phyloP scores from a whole-genome alignment of 2,113 vertebrate species.

The Steatornis caripensis region DNA sequence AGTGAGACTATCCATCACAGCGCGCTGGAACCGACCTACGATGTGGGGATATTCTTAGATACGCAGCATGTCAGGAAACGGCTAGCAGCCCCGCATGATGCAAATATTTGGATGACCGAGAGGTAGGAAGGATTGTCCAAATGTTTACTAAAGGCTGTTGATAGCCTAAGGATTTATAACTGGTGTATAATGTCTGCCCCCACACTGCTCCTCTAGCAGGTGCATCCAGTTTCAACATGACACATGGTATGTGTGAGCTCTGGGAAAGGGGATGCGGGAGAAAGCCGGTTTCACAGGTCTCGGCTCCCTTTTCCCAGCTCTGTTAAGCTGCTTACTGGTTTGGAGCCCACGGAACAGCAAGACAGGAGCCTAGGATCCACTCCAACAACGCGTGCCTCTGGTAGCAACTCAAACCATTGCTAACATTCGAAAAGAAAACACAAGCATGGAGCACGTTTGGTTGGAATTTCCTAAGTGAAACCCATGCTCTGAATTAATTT shows the following conservation, averaged over 20 bases:
- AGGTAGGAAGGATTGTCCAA: constrained; percentile 63
- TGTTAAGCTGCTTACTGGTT: neutral
- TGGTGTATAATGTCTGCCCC: neutral
- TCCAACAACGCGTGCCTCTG: neutral
- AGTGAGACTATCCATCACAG: neutral
- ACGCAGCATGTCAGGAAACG: constrained; percentile 36
- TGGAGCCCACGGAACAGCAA: neutral
- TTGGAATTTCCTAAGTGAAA: neutral
- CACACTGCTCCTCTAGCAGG: constrained; percentile 31
- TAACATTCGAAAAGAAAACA: neutral
- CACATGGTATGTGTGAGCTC: neutral
- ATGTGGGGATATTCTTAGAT: constrained; percentile 19
- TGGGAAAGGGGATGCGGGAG: neutral
- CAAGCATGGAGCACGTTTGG: neutral
- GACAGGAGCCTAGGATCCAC: neutral
- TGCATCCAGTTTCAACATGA: constrained; percentile 2
- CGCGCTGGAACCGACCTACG: neutral
- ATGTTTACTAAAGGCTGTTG: constrained; percentile 53
- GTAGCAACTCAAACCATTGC: neutral
- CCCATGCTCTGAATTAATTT: neutral
- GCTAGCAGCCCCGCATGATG: constrained; percentile 26
- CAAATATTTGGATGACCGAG: constrained; percentile 65
- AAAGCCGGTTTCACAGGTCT: neutral
- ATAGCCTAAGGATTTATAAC: constrained; percentile 48
- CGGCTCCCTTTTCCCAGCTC: neutral